A percentile compares a stretch with the other conserved stretches of the same genome.
Evolutionary conservation across 2,113 vertebrate species (phyloP).

Genomic region (Alectura lathami): DNA sequence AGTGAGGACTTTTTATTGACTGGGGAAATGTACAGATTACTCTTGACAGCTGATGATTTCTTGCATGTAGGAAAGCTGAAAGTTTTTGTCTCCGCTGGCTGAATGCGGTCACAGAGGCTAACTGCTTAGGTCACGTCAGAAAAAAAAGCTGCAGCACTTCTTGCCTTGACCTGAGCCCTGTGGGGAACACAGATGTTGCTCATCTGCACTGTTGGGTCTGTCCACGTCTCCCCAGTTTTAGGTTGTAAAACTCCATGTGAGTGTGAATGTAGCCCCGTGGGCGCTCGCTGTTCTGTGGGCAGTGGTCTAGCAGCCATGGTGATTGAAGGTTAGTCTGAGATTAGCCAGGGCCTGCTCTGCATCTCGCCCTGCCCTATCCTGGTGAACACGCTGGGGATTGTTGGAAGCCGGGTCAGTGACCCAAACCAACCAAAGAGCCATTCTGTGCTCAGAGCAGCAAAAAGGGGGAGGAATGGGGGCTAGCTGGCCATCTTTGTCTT

Average conservation of each 20-base stretch:
- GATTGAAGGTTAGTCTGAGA: neutral
- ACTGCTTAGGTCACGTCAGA: neutral
- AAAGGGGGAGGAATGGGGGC: neutral
- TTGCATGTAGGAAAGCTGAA: neutral
- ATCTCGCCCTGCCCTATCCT: neutral
- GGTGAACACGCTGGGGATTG: neutral
- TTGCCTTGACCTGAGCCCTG: neutral
- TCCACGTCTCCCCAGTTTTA: neutral
- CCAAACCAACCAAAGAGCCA: neutral
- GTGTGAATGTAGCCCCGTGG: neutral
- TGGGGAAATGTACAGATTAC: neutral
- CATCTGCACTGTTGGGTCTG: neutral
- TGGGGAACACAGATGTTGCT: neutral
- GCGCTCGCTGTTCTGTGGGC: neutral
- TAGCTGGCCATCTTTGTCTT: neutral
- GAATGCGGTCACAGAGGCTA: neutral
- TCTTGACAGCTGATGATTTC: neutral
- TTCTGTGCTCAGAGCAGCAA: neutral
- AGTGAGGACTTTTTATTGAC: neutral
- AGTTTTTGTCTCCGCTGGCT: neutral
- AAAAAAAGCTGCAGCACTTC: neutral
- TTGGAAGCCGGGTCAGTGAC: neutral
- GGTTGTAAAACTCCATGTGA: neutral
- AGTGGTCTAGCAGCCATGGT: neutral
- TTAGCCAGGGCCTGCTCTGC: neutral